Evolutionary conservation across 2,797 vertebrate species (phyloP).

Genomic region (Sebastes itinus): DNA sequence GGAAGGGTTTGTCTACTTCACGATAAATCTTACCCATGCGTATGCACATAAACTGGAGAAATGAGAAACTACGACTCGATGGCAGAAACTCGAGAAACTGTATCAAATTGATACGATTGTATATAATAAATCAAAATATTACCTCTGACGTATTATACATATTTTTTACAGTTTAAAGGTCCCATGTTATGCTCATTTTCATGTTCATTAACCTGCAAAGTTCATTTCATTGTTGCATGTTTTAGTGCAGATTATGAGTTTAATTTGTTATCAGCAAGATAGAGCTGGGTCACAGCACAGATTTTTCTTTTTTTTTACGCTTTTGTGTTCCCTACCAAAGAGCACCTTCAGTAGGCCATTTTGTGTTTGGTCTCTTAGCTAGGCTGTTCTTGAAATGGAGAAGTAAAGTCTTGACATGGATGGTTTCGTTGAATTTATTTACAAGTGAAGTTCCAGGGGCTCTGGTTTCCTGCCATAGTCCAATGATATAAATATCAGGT

Average conservation of each 20-base stretch:
- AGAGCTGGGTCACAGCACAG: background rate
- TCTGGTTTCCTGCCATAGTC: constrained; percentile 21
- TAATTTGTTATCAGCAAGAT: background rate
- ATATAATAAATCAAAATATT: too few relatives aligned
- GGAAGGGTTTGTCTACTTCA: too few relatives aligned
- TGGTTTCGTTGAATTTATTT: constrained; percentile 32
- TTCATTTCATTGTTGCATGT: background rate
- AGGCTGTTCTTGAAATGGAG: background rate
- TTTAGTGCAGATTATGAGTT: background rate
- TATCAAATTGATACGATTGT: too few relatives aligned
- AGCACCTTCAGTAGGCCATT: background rate
- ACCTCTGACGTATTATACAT: too few relatives aligned
- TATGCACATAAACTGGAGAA: too few relatives aligned
- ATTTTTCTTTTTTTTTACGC: background rate
- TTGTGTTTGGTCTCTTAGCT: background rate
- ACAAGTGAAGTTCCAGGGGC: constrained; percentile 25
- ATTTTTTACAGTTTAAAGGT: too few relatives aligned
- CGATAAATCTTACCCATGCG: too few relatives aligned
- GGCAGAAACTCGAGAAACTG: too few relatives aligned
- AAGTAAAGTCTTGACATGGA: background rate
- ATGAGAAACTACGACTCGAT: too few relatives aligned
- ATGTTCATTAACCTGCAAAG: background rate
- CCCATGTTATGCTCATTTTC: too few relatives aligned
- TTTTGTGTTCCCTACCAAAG: background rate
- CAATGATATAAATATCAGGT: constrained; percentile 16